phyloP scores from a whole-genome alignment of 1,140 invertebrate genomes.

The Cydia amplana region DNA sequence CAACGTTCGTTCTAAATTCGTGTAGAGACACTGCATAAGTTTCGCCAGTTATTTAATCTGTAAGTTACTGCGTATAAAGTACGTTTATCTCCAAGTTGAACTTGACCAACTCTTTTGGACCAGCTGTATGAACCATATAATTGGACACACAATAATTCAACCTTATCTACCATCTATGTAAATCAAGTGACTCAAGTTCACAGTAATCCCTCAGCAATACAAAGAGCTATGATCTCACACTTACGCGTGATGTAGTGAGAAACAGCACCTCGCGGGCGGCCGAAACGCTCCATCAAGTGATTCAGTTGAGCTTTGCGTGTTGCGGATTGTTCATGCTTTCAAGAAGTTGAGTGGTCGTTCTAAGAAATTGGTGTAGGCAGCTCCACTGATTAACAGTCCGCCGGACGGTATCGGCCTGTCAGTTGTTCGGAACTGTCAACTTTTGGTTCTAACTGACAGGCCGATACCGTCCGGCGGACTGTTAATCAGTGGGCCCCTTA shows the following conservation, averaged over 20 bases:
- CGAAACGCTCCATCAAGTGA: constrained; percentile 6
- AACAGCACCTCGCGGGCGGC: neutral
- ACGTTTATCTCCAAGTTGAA: no score
- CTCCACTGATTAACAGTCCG: no score
- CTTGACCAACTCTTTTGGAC: neutral
- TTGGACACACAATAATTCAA: neutral
- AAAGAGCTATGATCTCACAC: constrained; percentile 1
- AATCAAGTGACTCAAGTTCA: neutral
- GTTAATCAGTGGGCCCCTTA: no score
- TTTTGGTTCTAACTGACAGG: no score
- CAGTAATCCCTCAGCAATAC: neutral
- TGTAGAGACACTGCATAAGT: no score
- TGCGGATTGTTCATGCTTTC: neutral
- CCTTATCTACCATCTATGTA: constrained; percentile 10
- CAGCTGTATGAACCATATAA: neutral
- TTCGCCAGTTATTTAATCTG: no score
- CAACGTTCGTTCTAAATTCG: no score
- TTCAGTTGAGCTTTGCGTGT: neutral
- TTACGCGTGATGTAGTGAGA: neutral
- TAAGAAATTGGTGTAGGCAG: neutral
- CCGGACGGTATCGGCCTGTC: no score
- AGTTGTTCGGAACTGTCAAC: no score
- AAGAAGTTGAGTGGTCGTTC: neutral
- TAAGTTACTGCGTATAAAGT: no score
- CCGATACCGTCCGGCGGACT: no score